Percentiles rank a stretch among this genome's conserved stretches.
These are phyloP conservation scores for Pomacea canaliculata DNA, from an alignment of 2,888 invertebrate genomes.

Conservation along the genomic window DNA sequence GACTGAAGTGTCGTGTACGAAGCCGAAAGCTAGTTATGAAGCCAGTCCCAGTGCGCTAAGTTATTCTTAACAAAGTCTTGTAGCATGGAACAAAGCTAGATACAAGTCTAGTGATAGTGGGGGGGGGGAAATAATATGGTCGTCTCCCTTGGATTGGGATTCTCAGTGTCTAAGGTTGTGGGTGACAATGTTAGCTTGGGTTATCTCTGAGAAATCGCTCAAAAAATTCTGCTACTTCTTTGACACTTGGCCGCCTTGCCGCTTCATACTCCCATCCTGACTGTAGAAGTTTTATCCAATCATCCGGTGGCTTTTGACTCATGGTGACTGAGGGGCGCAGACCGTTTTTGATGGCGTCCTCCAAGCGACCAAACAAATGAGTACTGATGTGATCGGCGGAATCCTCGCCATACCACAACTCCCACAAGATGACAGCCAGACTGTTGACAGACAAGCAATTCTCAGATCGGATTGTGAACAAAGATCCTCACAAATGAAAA, in stretches of 20 bases:
- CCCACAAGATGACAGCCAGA: conserved; percentile 54
- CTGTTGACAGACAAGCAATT: conserved; percentile 14
- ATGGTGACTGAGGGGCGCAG: conserved; percentile 51
- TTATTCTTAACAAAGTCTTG: too few species aligned
- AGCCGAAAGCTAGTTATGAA: too few species aligned
- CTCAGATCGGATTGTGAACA: too few species aligned
- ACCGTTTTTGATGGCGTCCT: conserved; percentile 45
- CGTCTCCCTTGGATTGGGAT: too few species aligned
- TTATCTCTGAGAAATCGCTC: conserved; percentile 13
- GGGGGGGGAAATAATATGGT: too few species aligned
- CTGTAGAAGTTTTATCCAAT: conserved; percentile 43
- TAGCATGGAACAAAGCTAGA: too few species aligned
- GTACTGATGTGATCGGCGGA: conserved; percentile 51
- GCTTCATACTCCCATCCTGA: conserved; percentile 48
- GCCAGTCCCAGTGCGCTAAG: too few species aligned
- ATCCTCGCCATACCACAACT: conserved; percentile 60
- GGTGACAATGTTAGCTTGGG: too few species aligned
- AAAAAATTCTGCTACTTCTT: conserved; percentile 24
- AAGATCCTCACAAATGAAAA: too few species aligned
- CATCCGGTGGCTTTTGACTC: conserved; percentile 41
- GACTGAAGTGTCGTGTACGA: too few species aligned
- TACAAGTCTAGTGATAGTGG: too few species aligned
- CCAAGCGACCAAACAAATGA: conserved; percentile 40
- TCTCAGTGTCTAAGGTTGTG: too few species aligned
- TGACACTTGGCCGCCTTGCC: conserved; percentile 32